A percentile compares a stretch with the other conserved stretches of the same genome.
Conservation (phyloP, 2,888 invertebrate species). For the Pandemis cinnamomeana region DNA sequence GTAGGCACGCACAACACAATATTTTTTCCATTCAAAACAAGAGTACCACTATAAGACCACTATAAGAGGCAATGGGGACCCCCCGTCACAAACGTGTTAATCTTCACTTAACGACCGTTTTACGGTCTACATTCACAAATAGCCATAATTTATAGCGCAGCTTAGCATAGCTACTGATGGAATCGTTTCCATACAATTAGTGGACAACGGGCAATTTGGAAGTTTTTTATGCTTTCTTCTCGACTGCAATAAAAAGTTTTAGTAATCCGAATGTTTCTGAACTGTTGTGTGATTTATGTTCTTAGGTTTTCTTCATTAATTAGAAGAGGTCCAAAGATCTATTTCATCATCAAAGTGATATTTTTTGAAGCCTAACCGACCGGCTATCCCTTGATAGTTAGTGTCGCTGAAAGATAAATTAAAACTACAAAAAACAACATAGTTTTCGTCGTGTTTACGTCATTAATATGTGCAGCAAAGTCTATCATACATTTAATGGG, state of each 20-base stretch:
- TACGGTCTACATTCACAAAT: conserved; percentile 63
- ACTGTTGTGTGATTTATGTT: conserved; percentile 21
- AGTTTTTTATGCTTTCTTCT: conserved; percentile 33
- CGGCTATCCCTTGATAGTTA: no score
- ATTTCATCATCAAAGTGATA: background rate
- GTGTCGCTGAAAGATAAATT: no score
- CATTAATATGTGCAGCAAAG: no score
- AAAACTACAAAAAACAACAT: no score
- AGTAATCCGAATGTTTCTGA: conserved; percentile 17
- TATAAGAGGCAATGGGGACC: conserved; percentile 7
- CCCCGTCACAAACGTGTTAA: conserved; percentile 56
- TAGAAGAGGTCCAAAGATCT: background rate
- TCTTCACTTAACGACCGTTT: conserved; percentile 73
- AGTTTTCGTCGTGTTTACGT: no score
- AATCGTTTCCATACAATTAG: conserved; percentile 42
- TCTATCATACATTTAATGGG: no score
- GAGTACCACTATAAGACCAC: background rate
- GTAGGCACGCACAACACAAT: background rate
- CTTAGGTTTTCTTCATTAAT: background rate
- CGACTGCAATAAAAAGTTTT: conserved; percentile 26
- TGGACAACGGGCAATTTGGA: conserved; percentile 22
- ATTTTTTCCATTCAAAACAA: background rate
- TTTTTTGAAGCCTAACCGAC: no score
- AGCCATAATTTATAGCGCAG: conserved; percentile 69
- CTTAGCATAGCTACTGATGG: conserved; percentile 64